Evolutionary conservation across 2,888 invertebrate species (phyloP).

Genomic region (Parnassius glacialis): DNA sequence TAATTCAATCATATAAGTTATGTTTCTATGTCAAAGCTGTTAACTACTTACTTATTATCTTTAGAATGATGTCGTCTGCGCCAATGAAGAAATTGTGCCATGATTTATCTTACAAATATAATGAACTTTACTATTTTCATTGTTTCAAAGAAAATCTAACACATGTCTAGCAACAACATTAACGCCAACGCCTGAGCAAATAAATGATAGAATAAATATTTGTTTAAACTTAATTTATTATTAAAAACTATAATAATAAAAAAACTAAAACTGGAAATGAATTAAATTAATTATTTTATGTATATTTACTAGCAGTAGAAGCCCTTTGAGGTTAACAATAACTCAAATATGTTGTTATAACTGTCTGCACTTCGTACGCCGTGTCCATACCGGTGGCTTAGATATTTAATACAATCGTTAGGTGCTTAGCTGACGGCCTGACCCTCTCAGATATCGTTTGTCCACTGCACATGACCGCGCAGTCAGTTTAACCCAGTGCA

Average conservation of each 20-base stretch:
- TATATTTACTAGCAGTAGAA: neutral
- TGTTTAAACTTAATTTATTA: conserved; percentile 1
- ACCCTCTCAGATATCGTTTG: conserved; percentile 30
- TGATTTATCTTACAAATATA: too few relatives aligned
- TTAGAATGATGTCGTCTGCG: neutral
- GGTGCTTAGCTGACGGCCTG: conserved; percentile 33
- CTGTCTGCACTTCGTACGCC: conserved; percentile 3
- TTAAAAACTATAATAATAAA: too few relatives aligned
- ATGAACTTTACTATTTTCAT: too few relatives aligned
- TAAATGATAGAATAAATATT: conserved; percentile 6
- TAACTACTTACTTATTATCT: neutral
- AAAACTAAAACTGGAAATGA: too few relatives aligned
- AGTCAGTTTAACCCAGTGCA: conserved; percentile 4
- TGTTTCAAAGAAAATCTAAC: too few relatives aligned
- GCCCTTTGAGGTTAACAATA: conserved; percentile 15
- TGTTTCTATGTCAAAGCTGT: neutral
- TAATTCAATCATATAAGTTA: too few relatives aligned
- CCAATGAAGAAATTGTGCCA: neutral
- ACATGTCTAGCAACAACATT: too few relatives aligned
- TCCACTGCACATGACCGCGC: conserved; percentile 24
- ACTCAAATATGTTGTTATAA: conserved; percentile 11
- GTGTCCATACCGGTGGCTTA: conserved; percentile 1
- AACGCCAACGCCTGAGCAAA: too few relatives aligned
- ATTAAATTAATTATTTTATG: too few relatives aligned
- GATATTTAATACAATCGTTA: conserved; percentile 15